phyloP scores from a whole-genome alignment of 2,888 invertebrate genomes.

The Dryocosmus kuriphilus region DNA sequence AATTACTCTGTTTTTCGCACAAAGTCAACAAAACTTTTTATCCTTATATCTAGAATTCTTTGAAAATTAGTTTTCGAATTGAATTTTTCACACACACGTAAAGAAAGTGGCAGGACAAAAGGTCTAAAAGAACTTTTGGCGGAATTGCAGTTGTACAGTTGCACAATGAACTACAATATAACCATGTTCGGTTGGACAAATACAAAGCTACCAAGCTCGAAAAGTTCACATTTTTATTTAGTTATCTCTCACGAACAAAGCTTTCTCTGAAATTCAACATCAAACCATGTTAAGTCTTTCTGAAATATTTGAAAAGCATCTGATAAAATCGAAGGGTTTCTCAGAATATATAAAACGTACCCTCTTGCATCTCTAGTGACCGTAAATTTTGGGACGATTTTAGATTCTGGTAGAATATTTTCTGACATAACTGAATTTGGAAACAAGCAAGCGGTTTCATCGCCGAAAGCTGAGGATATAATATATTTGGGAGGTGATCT shows the following conservation, averaged over 20 bases:
- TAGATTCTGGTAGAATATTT: background rate
- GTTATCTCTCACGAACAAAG: background rate
- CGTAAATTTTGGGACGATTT: background rate
- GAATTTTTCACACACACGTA: background rate
- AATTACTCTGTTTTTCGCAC: slow-evolving; percentile 6
- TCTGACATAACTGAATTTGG: slow-evolving; percentile 11
- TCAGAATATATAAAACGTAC: background rate
- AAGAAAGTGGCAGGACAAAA: background rate
- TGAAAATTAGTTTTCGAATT: background rate
- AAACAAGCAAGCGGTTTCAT: slow-evolving; percentile 5
- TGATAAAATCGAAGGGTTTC: background rate
- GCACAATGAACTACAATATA: background rate
- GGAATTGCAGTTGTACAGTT: slow-evolving; percentile 6
- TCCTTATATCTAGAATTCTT: no score
- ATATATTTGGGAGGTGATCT: slow-evolving; percentile 41
- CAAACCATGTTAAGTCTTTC: slow-evolving; percentile 1
- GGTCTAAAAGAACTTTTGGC: background rate
- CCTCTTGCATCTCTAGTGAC: background rate
- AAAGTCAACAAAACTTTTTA: background rate
- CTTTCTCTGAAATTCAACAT: background rate
- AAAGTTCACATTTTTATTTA: slow-evolving; percentile 18
- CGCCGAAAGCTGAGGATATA: slow-evolving; percentile 15
- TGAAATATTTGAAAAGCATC: background rate
- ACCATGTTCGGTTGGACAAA: background rate
- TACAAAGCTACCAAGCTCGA: slow-evolving; percentile 18